Conservation (phyloP, 1,140 invertebrate species). For the Tachypleus tridentatus region DNA sequence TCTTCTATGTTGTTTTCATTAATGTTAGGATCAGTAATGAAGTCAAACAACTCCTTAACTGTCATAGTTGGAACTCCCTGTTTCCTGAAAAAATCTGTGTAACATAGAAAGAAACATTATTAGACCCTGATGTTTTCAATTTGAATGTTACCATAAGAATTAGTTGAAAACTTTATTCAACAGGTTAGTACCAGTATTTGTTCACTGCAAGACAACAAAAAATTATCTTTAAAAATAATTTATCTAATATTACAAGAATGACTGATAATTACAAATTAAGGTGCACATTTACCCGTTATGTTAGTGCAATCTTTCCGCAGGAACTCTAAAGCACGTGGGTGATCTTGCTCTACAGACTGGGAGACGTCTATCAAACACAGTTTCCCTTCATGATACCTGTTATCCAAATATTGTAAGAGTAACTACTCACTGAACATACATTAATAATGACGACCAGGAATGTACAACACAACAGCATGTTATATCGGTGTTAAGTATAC, state of each 20-base stretch:
- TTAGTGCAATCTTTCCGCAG: slow-evolving; percentile 67
- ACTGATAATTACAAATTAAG: no score
- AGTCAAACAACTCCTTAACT: slow-evolving; percentile 87
- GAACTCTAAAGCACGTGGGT: slow-evolving; percentile 68
- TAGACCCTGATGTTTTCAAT: slow-evolving; percentile 2
- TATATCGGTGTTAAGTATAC: no score
- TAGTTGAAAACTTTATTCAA: no score
- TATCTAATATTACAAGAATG: no score
- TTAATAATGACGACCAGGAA: no score
- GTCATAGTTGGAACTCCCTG: slow-evolving; percentile 77
- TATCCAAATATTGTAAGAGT: no score
- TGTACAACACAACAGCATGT: no score
- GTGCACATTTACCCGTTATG: neutral
- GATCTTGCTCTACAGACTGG: slow-evolving; percentile 69
- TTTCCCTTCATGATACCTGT: slow-evolving; percentile 46
- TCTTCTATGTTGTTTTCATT: slow-evolving; percentile 68
- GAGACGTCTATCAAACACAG: slow-evolving; percentile 84
- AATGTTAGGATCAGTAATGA: slow-evolving; percentile 81
- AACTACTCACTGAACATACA: no score
- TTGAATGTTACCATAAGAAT: neutral
- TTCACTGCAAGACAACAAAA: slow-evolving; percentile 2
- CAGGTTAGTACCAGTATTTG: no score
- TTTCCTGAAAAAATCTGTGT: slow-evolving; percentile 77
- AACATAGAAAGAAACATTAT: slow-evolving; percentile 17
- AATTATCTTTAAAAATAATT: neutral